phyloP scores from a whole-genome alignment of 1,140 invertebrate species.

The Microplitis demolitor region DNA sequence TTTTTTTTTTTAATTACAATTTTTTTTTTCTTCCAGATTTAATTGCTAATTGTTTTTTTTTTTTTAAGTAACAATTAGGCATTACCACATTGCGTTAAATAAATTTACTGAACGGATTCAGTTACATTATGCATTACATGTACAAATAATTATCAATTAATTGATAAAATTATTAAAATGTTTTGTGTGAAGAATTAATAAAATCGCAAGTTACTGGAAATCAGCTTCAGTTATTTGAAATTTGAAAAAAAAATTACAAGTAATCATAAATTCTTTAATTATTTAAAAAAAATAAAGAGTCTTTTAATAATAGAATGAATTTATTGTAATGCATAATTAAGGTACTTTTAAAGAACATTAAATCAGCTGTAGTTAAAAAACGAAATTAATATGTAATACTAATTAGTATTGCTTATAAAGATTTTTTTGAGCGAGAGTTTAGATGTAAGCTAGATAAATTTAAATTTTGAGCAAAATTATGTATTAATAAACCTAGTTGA shows the following conservation, averaged over 20 bases:
- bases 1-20: no score
- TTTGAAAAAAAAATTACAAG: no score
- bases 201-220: background rate
- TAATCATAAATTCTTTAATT: no score
- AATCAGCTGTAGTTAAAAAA: slow-evolving; percentile 13
- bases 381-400: background rate
- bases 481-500: slow-evolving; percentile 43
- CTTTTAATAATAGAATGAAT: slow-evolving; percentile 2
- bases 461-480: slow-evolving; percentile 17
- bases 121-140: slow-evolving; percentile 25
- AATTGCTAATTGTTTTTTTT: slow-evolving; percentile 24
- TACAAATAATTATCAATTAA: background rate
- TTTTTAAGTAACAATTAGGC: slow-evolving; percentile 23
- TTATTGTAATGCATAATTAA: slow-evolving; percentile 23
- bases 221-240: background rate
- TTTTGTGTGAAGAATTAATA: no score
- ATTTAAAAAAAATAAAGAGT: background rate
- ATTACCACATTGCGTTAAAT: slow-evolving; percentile 35
- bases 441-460: background rate
- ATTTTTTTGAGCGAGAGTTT: slow-evolving; percentile 1
- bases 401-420: slow-evolving; percentile 10
- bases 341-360: slow-evolving; percentile 23
- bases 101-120: slow-evolving; percentile 47
- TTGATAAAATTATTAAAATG: background rate
- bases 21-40: slow-evolving; percentile 1